Conservation (phyloP, 2,888 invertebrate genomes). For the Agapostemon virescens region DNA sequence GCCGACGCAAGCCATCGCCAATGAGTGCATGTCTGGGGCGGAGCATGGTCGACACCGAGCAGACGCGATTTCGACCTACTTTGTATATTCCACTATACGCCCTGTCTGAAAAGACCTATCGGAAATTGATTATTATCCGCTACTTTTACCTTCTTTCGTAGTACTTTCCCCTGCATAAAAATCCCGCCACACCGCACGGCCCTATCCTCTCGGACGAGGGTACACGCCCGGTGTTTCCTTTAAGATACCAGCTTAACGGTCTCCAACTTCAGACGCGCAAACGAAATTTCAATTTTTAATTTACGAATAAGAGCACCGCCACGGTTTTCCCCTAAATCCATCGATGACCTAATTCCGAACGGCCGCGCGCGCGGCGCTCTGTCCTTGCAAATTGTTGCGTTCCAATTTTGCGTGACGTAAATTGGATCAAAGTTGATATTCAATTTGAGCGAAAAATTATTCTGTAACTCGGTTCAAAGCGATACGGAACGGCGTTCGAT, state of each 20-base stretch:
- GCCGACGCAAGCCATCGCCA: slow-evolving; percentile 78
- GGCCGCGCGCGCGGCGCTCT: neutral
- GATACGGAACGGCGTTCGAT: neutral
- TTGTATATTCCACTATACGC: slow-evolving; percentile 42
- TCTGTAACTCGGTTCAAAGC: neutral
- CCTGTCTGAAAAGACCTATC: slow-evolving; percentile 27
- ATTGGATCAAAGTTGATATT: neutral
- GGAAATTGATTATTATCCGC: slow-evolving; percentile 48
- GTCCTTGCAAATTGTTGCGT: neutral
- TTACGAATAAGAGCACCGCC: neutral
- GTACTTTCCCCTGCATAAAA: slow-evolving; percentile 26
- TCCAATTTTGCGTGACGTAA: slow-evolving; percentile 2
- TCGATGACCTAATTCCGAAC: slow-evolving; percentile 2
- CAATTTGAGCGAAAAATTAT: neutral
- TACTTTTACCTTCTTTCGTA: slow-evolving; percentile 44
- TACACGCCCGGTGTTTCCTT: neutral
- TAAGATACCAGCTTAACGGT: neutral
- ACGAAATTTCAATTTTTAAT: slow-evolving; percentile 11
- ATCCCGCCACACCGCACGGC: neutral
- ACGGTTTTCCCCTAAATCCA: neutral
- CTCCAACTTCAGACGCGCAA: neutral
- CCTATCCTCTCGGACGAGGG: neutral
- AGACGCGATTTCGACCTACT: slow-evolving; percentile 72
- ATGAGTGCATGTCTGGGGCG: slow-evolving; percentile 79
- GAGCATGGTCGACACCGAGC: slow-evolving; percentile 72